phyloP scores from a whole-genome alignment of 1,140 invertebrate genomes.

The Heterodera schachtii region DNA sequence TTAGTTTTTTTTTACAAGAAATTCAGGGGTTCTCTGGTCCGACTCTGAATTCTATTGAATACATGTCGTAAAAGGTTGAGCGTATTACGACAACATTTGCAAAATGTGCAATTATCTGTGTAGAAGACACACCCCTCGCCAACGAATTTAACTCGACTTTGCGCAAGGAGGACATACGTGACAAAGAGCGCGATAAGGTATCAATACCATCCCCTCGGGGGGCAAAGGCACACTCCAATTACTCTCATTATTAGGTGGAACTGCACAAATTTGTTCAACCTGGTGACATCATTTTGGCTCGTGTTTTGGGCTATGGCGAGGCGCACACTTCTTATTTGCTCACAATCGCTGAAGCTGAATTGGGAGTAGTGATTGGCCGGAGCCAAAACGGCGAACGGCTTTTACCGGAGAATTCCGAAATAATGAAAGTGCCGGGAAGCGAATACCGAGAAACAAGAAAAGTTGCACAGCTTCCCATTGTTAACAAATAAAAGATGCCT shows the following conservation, averaged over 20 bases:
- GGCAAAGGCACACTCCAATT: background rate
- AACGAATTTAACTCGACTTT: conserved; percentile 53
- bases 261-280: conserved; percentile 52
- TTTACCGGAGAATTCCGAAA: conserved; percentile 35
- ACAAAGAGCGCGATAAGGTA: conserved; percentile 54
- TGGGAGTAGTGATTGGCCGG: conserved; percentile 46
- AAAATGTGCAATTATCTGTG: conserved; percentile 56
- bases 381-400: conserved; percentile 53
- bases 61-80: conserved; percentile 29
- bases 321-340: conserved; percentile 52
- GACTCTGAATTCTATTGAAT: background rate
- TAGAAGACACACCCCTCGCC: conserved; percentile 45
- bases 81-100: conserved; percentile 42
- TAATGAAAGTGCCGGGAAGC: conserved; percentile 34
- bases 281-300: conserved; percentile 54
- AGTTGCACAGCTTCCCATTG: conserved; percentile 51
- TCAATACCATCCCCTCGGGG: background rate
- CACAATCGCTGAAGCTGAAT: conserved; percentile 47
- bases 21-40: background rate
- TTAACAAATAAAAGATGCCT: conserved; percentile 41
- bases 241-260: conserved; percentile 37
- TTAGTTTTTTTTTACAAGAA: background rate
- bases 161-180: conserved; percentile 54
- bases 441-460: conserved; percentile 53
- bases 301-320: conserved; percentile 55